Conservation (phyloP, 2,888 invertebrate genomes). For the Aspidiotus rigidus region DNA sequence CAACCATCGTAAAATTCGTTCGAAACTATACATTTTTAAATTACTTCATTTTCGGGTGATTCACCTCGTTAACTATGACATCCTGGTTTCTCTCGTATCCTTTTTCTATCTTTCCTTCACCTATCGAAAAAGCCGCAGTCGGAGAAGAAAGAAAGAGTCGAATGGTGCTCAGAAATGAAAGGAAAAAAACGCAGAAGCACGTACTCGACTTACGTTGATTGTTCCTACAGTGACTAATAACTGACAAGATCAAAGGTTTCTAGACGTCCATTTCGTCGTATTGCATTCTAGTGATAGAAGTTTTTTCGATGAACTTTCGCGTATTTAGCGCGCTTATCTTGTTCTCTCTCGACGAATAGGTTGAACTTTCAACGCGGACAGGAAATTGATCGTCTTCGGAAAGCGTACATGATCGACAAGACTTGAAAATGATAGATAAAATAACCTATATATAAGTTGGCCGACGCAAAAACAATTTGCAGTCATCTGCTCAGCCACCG, state of each 20-base stretch:
- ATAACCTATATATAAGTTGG: too few relatives aligned
- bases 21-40: background rate
- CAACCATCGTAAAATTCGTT: too few relatives aligned
- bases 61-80: background rate
- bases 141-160: too few relatives aligned
- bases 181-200: background rate
- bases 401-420: too few relatives aligned
- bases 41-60: constrained; percentile 10
- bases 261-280: constrained; percentile 7
- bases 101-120: background rate
- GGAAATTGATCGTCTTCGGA: too few relatives aligned
- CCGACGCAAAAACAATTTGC: too few relatives aligned
- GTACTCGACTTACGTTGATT: background rate
- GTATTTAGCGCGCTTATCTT: too few relatives aligned
- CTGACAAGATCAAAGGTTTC: constrained; percentile 13
- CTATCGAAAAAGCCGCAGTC: too few relatives aligned
- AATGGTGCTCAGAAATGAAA: background rate
- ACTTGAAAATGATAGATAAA: too few relatives aligned
- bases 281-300: background rate
- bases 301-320: background rate
- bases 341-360: too few relatives aligned
- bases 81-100: background rate
- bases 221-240: constrained; percentile 10
- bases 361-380: too few relatives aligned
- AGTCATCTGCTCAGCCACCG: too few relatives aligned